Conservation (phyloP, 1,140 invertebrate genomes). For the Stegodyphus dumicola region DNA sequence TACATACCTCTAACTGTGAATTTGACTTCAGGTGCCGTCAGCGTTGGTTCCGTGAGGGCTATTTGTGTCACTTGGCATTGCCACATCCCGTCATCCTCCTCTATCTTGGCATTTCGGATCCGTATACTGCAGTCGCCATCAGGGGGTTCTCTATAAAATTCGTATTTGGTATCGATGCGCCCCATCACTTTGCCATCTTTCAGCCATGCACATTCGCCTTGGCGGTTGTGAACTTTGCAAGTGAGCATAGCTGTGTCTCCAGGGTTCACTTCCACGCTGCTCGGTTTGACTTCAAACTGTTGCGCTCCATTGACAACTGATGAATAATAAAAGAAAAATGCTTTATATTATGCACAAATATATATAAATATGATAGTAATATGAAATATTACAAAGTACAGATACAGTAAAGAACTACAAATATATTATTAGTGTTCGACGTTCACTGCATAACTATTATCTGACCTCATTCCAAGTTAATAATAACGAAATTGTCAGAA, state of each 20-base stretch:
- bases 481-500: too few relatives aligned
- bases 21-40: slow-evolving; percentile 83
- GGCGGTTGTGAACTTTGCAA: slow-evolving; percentile 86
- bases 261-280: slow-evolving; percentile 66
- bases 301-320: slow-evolving; percentile 9
- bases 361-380: not conserved
- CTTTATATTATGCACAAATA: not conserved
- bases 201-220: slow-evolving; percentile 89
- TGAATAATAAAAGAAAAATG: slow-evolving; percentile 14
- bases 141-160: slow-evolving; percentile 78
- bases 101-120: slow-evolving; percentile 82
- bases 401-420: too few relatives aligned
- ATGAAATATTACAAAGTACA: not conserved
- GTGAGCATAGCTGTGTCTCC: slow-evolving; percentile 82
- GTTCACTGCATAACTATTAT: too few relatives aligned
- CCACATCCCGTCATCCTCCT: slow-evolving; percentile 91
- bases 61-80: slow-evolving; percentile 92
- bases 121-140: slow-evolving; percentile 83
- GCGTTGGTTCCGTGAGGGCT: slow-evolving; percentile 81
- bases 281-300: slow-evolving; percentile 58
- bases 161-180: slow-evolving; percentile 83
- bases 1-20: slow-evolving; percentile 75
- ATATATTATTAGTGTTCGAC: too few relatives aligned
- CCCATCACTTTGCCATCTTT: slow-evolving; percentile 88
- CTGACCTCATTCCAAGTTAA: too few relatives aligned